These are phyloP conservation scores for Psylliodes chrysocephalus DNA, from an alignment of 2,888 invertebrate genomes.

Conservation along the genomic window DNA sequence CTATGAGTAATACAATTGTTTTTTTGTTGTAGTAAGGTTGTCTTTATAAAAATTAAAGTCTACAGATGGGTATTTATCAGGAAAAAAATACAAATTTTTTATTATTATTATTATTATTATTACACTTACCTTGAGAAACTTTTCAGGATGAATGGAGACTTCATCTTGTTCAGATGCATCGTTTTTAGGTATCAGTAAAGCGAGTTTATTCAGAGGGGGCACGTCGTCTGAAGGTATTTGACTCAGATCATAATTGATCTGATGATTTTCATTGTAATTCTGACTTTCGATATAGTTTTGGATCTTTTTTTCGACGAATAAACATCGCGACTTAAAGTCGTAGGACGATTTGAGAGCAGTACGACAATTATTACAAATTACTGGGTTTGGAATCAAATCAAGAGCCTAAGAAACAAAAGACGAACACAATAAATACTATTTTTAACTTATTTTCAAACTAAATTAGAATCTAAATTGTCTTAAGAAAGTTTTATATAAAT, in stretches of 20 bases:
- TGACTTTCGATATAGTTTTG: slow-evolving; percentile 50
- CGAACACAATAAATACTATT: too few relatives aligned
- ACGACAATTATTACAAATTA: slow-evolving; percentile 52
- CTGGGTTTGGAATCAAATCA: slow-evolving; percentile 52
- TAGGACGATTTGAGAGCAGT: slow-evolving; percentile 50
- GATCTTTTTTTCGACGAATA: slow-evolving; percentile 53
- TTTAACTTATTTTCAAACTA: too few relatives aligned
- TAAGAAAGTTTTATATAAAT: too few relatives aligned
- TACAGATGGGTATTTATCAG: too few relatives aligned
- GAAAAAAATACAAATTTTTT: too few relatives aligned
- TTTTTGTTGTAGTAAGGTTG: too few relatives aligned
- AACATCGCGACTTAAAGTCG: slow-evolving; percentile 51
- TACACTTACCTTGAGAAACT: slow-evolving; percentile 18
- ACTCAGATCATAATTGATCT: slow-evolving; percentile 45
- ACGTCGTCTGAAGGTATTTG: slow-evolving; percentile 43
- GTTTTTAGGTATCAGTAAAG: slow-evolving; percentile 16
- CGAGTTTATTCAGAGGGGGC: slow-evolving; percentile 37
- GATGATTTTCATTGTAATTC: slow-evolving; percentile 36
- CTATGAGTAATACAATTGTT: too few relatives aligned
- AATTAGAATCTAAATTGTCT: too few relatives aligned
- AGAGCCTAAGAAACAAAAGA: slow-evolving; percentile 49
- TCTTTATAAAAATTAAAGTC: too few relatives aligned
- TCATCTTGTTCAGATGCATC: slow-evolving; percentile 31
- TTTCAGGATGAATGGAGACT: slow-evolving; percentile 10
- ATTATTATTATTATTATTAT: too few relatives aligned